Conservation (phyloP, 2,888 invertebrate species). For the Zaprionus obscuricornis region DNA sequence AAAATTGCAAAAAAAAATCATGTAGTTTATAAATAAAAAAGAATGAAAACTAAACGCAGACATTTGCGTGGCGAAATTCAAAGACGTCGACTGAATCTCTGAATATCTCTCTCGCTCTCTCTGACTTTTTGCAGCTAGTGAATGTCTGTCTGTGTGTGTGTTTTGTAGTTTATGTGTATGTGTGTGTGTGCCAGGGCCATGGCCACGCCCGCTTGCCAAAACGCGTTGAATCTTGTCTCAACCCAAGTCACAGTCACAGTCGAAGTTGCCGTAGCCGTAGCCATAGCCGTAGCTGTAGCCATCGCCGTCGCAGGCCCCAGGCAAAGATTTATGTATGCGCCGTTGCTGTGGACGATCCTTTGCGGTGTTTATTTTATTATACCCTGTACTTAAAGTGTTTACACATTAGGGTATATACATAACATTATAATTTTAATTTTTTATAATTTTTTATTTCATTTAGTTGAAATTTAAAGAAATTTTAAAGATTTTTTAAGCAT, state of each 20-base stretch:
- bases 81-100: slow-evolving; percentile 41
- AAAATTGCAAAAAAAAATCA: slow-evolving; percentile 36
- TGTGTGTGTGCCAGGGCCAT: slow-evolving; percentile 23
- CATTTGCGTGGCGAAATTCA: slow-evolving; percentile 71
- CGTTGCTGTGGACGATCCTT: slow-evolving; percentile 52
- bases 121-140: too few relatives aligned
- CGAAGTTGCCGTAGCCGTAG: neutral
- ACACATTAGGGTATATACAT: neutral
- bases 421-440: too few relatives aligned
- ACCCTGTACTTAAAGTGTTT: slow-evolving; percentile 23
- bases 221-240: slow-evolving; percentile 44
- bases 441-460: too few relatives aligned
- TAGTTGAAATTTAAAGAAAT: too few relatives aligned
- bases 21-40: slow-evolving; percentile 10
- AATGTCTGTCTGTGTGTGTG: slow-evolving; percentile 17
- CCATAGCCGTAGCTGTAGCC: slow-evolving; percentile 3
- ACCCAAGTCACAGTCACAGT: slow-evolving; percentile 5
- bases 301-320: slow-evolving; percentile 28
- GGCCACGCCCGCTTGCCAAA: slow-evolving; percentile 61
- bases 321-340: slow-evolving; percentile 66
- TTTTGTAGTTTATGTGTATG: neutral
- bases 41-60: slow-evolving; percentile 52
- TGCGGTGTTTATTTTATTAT: slow-evolving; percentile 63
- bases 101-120: slow-evolving; percentile 1
- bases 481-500: too few relatives aligned